These are phyloP conservation scores for Hydropotes inermis DNA, from an alignment of 2,113 vertebrate species.

Conservation along the genomic window DNA sequence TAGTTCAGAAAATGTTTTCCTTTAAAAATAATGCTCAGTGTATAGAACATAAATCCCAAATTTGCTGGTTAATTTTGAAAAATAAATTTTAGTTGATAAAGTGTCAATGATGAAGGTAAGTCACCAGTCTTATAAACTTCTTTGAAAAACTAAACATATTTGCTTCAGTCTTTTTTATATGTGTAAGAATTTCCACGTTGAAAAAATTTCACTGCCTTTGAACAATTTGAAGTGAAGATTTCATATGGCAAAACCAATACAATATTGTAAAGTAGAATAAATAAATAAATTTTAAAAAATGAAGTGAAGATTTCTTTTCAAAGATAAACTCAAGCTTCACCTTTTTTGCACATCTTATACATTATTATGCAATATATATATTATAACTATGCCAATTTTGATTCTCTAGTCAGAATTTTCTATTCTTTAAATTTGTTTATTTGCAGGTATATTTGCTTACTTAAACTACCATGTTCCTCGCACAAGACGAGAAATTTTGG, in stretches of 20 bases:
- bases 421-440: conserved; percentile 43
- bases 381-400: conserved; percentile 23
- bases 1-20: background rate
- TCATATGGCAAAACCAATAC: background rate
- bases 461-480: conserved; percentile 98
- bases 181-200: background rate
- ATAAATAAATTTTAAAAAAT: background rate
- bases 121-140: background rate
- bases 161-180: background rate
- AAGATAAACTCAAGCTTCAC: background rate
- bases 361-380: background rate
- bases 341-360: background rate
- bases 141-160: background rate
- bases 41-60: background rate
- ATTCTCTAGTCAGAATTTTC: background rate
- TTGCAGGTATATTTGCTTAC: conserved; percentile 97
- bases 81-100: conserved; percentile 18
- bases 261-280: too few relatives aligned
- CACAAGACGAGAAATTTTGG: conserved; percentile 95
- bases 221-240: conserved; percentile 25
- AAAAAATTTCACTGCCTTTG: background rate
- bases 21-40: background rate
- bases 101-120: background rate
- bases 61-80: conserved; percentile 7
- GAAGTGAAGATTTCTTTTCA: background rate